phyloP scores from a whole-genome alignment of 1,140 invertebrate species.

The Drosophila jambulina region DNA sequence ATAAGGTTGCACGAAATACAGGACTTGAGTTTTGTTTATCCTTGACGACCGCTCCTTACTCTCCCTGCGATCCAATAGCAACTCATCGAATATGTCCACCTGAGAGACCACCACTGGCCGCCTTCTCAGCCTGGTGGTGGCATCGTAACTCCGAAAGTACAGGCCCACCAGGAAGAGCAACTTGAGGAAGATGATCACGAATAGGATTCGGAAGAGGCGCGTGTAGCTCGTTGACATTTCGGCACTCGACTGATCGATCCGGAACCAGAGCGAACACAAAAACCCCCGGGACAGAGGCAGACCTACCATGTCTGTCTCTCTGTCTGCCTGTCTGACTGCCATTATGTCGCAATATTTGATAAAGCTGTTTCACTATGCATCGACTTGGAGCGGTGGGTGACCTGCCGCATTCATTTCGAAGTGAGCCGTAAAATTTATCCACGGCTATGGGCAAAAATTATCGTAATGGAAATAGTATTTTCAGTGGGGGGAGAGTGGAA shows the following conservation, averaged over 20 bases:
- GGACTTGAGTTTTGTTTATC: neutral
- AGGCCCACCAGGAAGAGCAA: constrained; percentile 46
- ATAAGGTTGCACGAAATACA: neutral
- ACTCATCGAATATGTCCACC: constrained; percentile 41
- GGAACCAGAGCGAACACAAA: neutral
- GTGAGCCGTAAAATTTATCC: neutral
- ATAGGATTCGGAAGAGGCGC: constrained; percentile 48
- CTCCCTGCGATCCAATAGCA: constrained; percentile 50
- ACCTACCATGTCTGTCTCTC: neutral
- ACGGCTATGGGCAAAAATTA: neutral
- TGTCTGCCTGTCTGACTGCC: neutral
- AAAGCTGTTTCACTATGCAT: constrained; percentile 45
- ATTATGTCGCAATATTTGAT: constrained; percentile 44
- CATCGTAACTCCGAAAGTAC: constrained; percentile 23
- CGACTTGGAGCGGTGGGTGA: constrained; percentile 2
- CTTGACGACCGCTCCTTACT: constrained; percentile 17
- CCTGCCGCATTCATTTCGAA: neutral
- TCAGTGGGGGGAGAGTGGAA: neutral
- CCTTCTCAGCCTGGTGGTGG: neutral
- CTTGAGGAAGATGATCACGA: constrained; percentile 56
- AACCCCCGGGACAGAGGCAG: neutral
- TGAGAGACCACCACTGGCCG: neutral
- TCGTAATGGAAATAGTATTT: neutral
- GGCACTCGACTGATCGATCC: constrained; percentile 14
- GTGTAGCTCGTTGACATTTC: constrained; percentile 48